Conservation (phyloP, 2,888 invertebrate species). For the Emmelina monodactyla region DNA sequence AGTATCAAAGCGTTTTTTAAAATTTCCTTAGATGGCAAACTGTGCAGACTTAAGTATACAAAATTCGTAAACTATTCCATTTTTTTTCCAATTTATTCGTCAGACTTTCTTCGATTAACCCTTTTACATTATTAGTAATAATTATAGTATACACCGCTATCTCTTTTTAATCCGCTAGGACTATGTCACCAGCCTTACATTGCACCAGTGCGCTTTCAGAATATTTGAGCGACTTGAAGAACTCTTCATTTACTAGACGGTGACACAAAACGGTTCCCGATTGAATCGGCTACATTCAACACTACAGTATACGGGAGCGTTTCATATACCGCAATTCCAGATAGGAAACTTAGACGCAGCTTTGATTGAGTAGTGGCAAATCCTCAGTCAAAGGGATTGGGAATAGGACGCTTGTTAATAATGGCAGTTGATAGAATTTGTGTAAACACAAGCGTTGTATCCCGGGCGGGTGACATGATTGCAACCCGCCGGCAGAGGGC, state of each 20-base stretch:
- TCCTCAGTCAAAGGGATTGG: no score
- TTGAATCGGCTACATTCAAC: constrained; percentile 26
- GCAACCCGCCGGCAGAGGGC: constrained; percentile 26
- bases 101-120: no score
- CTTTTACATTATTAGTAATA: no score
- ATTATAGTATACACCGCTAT: no score
- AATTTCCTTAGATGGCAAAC: no score
- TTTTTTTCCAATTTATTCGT: no score
- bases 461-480: constrained; percentile 26
- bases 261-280: constrained; percentile 27
- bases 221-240: constrained; percentile 51
- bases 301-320: background rate
- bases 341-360: background rate
- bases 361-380: background rate
- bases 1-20: no score
- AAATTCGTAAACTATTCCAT: no score
- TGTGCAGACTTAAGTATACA: no score
- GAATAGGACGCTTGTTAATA: background rate
- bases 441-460: constrained; percentile 16
- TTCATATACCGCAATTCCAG: background rate
- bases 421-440: constrained; percentile 2
- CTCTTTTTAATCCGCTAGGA: no score
- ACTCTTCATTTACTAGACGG: constrained; percentile 46
- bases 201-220: constrained; percentile 30
- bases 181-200: constrained; percentile 1